Evolutionary conservation across 2,113 vertebrate species (phyloP), one percentile per base, ranked within the genome.

Genomic region (Propithecus coquereli): DNA sequence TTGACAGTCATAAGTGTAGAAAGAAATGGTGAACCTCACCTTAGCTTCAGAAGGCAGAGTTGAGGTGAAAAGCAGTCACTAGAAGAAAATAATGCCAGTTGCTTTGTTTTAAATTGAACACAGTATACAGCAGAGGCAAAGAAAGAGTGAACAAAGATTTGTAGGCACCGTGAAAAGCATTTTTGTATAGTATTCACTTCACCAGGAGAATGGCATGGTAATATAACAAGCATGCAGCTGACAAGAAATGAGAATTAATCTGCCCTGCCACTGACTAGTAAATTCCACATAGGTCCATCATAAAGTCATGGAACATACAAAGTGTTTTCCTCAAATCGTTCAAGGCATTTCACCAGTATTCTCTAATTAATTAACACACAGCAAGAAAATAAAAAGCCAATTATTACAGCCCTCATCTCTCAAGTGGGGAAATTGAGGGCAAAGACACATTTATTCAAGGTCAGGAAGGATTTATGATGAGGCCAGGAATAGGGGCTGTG

Each of bases 61-160:
- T 66, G 34, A 79, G 8, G 16, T 13, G 40, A 92, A 88, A 86
- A 88, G 40, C 79, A 61, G 32, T 82, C 13, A 70, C 20, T 54
- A 71, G 86, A 85, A 61, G 57, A 77, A 86, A 92, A 32, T 25
- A 22, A 87, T 43, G 25, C 10, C 25, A 76, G 25, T 23, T 77
- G 47, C 47, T 73, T 61, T 82, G 50, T 83, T 87, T 93, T 59
- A 81, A 84, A 68, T 47, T 45, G 23, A 87, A 70, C 27, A 80
- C 34, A 40, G 45, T 43, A 61, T 16, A 77, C 2, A 83, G 27
- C 8, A 37, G 18, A 92, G 12, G 30, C 52, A 37, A 34, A 40
- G 23, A 83, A 95, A 92, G 43, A 94, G 25, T 74, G 50, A 86
- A 63, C 63, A 77, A 85, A 96, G 79, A 84, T 71, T 43, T 83